Base-by-base conservation (phyloP, 2,888 invertebrate genomes). In the Acrobasis repandana region DNA sequence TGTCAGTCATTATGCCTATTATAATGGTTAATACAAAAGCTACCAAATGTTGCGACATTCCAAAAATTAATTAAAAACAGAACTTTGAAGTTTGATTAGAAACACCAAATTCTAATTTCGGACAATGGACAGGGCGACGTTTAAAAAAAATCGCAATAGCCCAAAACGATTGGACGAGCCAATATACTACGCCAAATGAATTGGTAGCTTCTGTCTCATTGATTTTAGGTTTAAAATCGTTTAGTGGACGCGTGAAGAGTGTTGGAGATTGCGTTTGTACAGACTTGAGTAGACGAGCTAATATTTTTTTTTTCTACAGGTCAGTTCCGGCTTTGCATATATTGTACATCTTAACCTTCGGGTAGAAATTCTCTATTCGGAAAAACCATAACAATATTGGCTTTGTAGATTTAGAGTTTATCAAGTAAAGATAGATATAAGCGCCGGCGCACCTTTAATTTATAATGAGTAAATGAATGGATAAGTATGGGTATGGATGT, bases 151-250 rank as follows among this genome's bases (percentile, higher is more conserved):
- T 8, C 28, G 28, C 28, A 28, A 33, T 28, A 9, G 18, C 0
- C 48, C 16, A 4, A 47, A 18, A 20, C 50, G 20, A 28, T 50
- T 50, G 50, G 50, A 11, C 14, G 20, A 50, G 50, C 28, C 50
- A 50, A 50, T 50, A 28, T 10, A 50, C 0, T 14, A 28, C 28
- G 43, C 14, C 28, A 49, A 11, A 50, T 50, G 9, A 50, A 50
- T 20, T 28, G 10, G 28, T 3, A 50, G 50, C 50, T 20, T 28
- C 9, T 49, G 9, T 18, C n/a, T 10, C 15, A 20, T 50, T n/a
- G 50, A 14, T 50, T 50, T 50, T 8, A 20, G 50, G 50, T 50
- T 33, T 50, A 50, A n/a, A 50, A 50, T 50, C n/a, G 50, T 50
- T 33, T 28, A 28, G 28, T n/a, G 6, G 10, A 14, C 14, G n/a